Percentiles rank a stretch among this genome's conserved stretches.
These are phyloP conservation scores for Coenonympha glycerion DNA, from an alignment of 2,888 invertebrate species.

Conservation along the genomic window DNA sequence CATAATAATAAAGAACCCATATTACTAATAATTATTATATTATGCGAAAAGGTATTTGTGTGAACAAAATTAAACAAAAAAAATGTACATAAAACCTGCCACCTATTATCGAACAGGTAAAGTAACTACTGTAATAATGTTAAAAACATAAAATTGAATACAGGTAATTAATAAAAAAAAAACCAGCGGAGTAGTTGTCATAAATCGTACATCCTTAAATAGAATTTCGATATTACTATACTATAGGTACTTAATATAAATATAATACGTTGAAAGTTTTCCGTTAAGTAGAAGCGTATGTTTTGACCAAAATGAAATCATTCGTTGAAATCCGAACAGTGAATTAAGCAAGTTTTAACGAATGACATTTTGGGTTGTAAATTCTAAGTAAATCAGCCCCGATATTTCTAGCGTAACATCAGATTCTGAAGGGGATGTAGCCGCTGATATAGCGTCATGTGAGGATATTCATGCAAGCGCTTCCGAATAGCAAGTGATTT, in stretches of 20 bases:
- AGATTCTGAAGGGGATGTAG: constrained; percentile 46
- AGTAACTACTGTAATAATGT: constrained; percentile 46
- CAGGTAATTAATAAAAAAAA: constrained; percentile 44
- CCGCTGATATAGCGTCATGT: constrained; percentile 3
- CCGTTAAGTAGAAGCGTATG: constrained; percentile 73
- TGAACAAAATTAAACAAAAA: constrained; percentile 35
- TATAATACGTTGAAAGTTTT: constrained; percentile 71
- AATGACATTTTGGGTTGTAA: constrained; percentile 25
- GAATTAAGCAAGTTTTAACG: constrained; percentile 25
- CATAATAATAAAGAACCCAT: constrained; percentile 50
- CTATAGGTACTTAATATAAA: constrained; percentile 67
- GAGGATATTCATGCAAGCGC: constrained; percentile 7
- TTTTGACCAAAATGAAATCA: constrained; percentile 54
- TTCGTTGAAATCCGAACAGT: constrained; percentile 42
- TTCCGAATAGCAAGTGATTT: neutral
- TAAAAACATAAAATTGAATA: constrained; percentile 35
- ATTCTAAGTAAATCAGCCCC: constrained; percentile 33
- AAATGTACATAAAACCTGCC: constrained; percentile 48
- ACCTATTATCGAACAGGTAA: constrained; percentile 53
- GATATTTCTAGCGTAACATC: constrained; percentile 48
- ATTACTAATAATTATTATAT: constrained; percentile 59
- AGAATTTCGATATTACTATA: constrained; percentile 64
- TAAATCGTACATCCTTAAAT: constrained; percentile 64
- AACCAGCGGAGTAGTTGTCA: constrained; percentile 59
- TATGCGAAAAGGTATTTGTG: constrained; percentile 57